Conservation (phyloP, 1,140 invertebrate species). For the Palaemon carinicauda region DNA sequence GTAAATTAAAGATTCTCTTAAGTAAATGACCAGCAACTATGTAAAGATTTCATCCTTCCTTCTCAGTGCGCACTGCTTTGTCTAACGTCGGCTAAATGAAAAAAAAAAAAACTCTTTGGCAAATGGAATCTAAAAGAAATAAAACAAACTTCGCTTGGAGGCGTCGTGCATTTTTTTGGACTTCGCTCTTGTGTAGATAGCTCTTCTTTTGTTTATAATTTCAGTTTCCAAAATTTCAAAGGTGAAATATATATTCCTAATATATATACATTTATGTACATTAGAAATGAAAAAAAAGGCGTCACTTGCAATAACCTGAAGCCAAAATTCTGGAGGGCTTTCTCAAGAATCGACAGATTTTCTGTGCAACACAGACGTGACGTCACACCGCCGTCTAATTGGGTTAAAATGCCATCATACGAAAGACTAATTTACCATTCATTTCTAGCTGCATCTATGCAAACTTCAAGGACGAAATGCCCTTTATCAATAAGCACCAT, state of each 20-base stretch:
- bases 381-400: too few species aligned
- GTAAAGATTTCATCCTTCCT: constrained; percentile 41
- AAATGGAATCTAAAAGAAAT: background rate
- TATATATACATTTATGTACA: background rate
- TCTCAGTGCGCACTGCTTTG: constrained; percentile 13
- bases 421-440: background rate
- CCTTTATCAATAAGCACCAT: too few species aligned
- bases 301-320: constrained; percentile 46
- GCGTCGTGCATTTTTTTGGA: background rate
- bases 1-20: constrained; percentile 24
- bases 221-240: too few species aligned
- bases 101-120: background rate
- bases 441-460: too few species aligned
- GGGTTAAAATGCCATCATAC: background rate
- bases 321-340: background rate
- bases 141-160: background rate
- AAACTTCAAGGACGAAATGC: too few species aligned
- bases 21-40: constrained; percentile 8
- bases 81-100: background rate
- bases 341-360: too few species aligned
- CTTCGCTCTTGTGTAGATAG: background rate
- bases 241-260: background rate
- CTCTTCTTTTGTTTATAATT: too few species aligned
- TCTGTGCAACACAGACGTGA: too few species aligned
- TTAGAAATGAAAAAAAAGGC: constrained; percentile 19